These are phyloP conservation scores for Nestor notabilis DNA, from an alignment of 2,113 vertebrate genomes.

Conservation along the genomic window DNA sequence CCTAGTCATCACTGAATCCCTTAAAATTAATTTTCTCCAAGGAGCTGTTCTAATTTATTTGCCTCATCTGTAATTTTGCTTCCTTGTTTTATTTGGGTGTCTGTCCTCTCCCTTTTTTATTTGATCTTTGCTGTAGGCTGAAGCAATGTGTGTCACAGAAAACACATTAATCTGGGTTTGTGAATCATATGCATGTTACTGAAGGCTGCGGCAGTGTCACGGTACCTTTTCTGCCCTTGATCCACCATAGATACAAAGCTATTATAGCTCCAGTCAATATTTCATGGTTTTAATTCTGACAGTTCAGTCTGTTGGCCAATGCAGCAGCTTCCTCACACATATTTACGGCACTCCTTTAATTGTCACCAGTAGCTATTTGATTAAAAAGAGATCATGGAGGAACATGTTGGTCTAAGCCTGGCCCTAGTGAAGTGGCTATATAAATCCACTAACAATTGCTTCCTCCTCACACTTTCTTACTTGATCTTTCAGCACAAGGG, in stretches of 20 bases:
- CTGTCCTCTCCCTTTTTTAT: neutral
- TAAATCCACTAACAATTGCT: neutral
- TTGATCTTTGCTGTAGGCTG: neutral
- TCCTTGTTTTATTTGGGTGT: neutral
- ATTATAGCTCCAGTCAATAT: neutral
- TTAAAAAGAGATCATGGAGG: neutral
- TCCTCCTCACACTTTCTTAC: neutral
- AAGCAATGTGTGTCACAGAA: neutral
- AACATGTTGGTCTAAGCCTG: neutral
- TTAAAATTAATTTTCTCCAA: neutral
- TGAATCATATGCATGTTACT: neutral
- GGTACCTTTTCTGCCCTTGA: neutral
- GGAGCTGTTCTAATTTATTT: neutral
- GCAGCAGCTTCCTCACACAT: fast-evolving
- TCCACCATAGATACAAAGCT: neutral
- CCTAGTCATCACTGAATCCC: neutral
- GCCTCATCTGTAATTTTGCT: neutral
- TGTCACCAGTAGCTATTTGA: neutral
- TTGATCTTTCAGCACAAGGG: neutral
- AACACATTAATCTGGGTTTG: neutral
- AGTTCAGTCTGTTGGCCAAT: neutral
- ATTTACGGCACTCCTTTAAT: neutral
- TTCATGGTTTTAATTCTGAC: neutral
- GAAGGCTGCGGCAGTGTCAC: neutral
- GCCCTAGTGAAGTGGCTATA: neutral